These are phyloP conservation scores for Silurus meridionalis DNA, from an alignment of 2,113 vertebrate species.

Conservation along the genomic window DNA sequence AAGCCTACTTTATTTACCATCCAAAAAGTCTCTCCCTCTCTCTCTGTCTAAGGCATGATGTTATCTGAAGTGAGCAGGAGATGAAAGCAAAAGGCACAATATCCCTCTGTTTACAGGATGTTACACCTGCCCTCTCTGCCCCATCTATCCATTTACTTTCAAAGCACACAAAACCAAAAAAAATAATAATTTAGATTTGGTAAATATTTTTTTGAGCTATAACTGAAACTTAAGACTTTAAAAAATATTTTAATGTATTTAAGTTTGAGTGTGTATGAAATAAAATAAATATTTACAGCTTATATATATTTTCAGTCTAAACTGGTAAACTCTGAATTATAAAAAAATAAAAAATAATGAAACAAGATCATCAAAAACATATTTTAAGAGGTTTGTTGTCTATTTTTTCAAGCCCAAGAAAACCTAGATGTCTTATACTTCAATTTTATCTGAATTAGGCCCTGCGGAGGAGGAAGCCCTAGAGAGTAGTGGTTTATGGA, in stretches of 20 bases:
- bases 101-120: slow-evolving; percentile 58
- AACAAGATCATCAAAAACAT: neutral
- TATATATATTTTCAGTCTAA: neutral
- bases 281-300: neutral
- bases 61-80: slow-evolving; percentile 67
- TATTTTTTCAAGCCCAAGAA: slow-evolving; percentile 16
- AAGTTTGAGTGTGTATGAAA: neutral
- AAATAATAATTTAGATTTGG: neutral
- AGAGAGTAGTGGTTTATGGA: slow-evolving; percentile 61
- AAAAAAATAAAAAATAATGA: neutral
- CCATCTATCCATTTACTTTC: slow-evolving; percentile 33
- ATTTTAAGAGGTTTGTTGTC: slow-evolving; percentile 8
- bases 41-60: slow-evolving; percentile 58
- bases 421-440: slow-evolving; percentile 46
- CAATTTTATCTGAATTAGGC: slow-evolving; percentile 54
- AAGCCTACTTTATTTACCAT: slow-evolving; percentile 70
- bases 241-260: neutral
- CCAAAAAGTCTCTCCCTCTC: slow-evolving; percentile 65
- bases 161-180: slow-evolving; percentile 9
- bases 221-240: neutral
- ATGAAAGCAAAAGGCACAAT: slow-evolving; percentile 72
- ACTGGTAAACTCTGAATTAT: neutral
- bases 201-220: slow-evolving; percentile 6
- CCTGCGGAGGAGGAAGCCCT: slow-evolving; percentile 56
- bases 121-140: slow-evolving; percentile 64